Evolutionary conservation across 2,888 invertebrate species (phyloP).

Genomic region (Scelioninae gen. 1): DNA sequence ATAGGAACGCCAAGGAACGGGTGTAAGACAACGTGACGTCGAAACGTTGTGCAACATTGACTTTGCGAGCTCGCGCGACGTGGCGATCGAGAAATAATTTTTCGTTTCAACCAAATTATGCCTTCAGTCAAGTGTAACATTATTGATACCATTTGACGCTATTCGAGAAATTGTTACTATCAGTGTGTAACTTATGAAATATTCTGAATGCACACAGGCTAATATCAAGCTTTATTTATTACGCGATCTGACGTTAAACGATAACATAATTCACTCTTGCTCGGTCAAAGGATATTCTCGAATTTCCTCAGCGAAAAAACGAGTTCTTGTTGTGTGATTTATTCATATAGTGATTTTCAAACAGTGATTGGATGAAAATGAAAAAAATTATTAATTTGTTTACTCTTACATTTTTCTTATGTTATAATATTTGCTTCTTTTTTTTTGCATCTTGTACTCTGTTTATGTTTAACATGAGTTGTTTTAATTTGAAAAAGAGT

Average conservation of each 20-base stretch:
- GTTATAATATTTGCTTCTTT: too few relatives aligned
- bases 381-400: too few relatives aligned
- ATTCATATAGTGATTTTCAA: too few relatives aligned
- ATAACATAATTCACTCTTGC: slow-evolving; percentile 52
- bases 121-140: slow-evolving; percentile 70
- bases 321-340: neutral
- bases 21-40: slow-evolving; percentile 67
- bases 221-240: slow-evolving; percentile 51
- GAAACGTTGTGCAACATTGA: slow-evolving; percentile 69
- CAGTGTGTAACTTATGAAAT: slow-evolving; percentile 57
- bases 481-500: too few relatives aligned
- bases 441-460: too few relatives aligned
- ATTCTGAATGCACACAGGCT: slow-evolving; percentile 40
- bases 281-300: slow-evolving; percentile 31
- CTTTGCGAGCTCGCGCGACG: slow-evolving; percentile 65
- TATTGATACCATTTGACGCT: slow-evolving; percentile 69
- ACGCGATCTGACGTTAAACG: slow-evolving; percentile 51
- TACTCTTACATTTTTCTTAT: too few relatives aligned
- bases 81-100: slow-evolving; percentile 69
- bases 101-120: slow-evolving; percentile 70
- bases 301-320: slow-evolving; percentile 29
- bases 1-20: slow-evolving; percentile 71
- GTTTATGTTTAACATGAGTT: too few relatives aligned
- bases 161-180: slow-evolving; percentile 65
- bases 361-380: too few relatives aligned